Evolutionary conservation across 1,140 invertebrate species (phyloP).

Genomic region (Kradibia gibbosae): DNA sequence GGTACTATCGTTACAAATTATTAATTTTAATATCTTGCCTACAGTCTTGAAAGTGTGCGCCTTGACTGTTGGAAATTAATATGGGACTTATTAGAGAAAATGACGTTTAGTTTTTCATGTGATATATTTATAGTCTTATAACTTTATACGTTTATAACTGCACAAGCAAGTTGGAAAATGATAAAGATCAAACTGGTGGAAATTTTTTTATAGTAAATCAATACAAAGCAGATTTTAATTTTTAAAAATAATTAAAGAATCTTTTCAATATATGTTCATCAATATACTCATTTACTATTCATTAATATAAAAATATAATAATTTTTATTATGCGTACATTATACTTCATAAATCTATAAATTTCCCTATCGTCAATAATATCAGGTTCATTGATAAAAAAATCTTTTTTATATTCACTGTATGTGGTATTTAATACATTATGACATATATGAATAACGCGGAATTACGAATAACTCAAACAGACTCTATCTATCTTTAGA

Average conservation of each 20-base stretch:
- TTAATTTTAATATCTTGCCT: slow-evolving; percentile 46
- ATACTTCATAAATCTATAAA: background rate
- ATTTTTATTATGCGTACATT: background rate
- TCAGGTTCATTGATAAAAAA: background rate
- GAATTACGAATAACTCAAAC: too few species aligned
- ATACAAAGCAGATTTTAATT: background rate
- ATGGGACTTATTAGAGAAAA: slow-evolving; percentile 45
- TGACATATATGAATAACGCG: background rate
- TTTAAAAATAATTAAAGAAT: background rate
- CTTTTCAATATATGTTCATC: background rate
- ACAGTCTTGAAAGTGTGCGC: slow-evolving; percentile 1
- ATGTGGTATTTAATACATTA: background rate
- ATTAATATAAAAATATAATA: background rate
- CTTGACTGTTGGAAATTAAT: slow-evolving; percentile 42
- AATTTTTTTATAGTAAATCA: slow-evolving; percentile 30
- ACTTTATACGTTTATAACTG: background rate
- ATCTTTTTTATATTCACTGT: background rate
- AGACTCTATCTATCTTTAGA: background rate
- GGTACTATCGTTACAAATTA: slow-evolving; percentile 47
- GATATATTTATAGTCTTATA: slow-evolving; percentile 37
- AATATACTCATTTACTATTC: background rate
- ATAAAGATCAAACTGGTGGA: slow-evolving; percentile 14
- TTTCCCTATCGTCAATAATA: background rate
- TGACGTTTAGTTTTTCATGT: slow-evolving; percentile 18
- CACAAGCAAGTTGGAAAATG: slow-evolving; percentile 34